Conservation (phyloP, 2,113 vertebrate genomes). For the Callospermophilus lateralis region DNA sequence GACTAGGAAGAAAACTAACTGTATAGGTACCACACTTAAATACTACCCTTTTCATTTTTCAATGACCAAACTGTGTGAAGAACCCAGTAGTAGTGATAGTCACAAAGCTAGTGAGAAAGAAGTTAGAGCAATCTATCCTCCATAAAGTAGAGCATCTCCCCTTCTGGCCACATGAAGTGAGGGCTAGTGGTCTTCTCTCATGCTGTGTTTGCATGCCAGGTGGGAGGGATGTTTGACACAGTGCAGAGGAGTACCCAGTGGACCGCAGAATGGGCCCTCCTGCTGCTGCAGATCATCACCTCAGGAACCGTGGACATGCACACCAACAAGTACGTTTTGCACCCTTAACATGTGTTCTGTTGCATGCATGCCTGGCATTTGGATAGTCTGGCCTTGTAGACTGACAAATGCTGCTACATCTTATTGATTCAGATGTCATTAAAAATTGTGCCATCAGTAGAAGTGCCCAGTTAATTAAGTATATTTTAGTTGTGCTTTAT, state of each 20-base stretch:
- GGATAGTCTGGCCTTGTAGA: not conserved
- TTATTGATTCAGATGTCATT: not conserved
- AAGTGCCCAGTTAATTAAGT: not conserved
- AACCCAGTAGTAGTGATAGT: not conserved
- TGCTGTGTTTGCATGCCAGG: conserved; percentile 72
- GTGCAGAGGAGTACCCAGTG: conserved; percentile 88
- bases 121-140: not conserved
- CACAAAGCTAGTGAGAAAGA: not conserved
- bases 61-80: not conserved
- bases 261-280: conserved; percentile 89
- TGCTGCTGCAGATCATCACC: conserved; percentile 89
- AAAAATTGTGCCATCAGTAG: not conserved
- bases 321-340: conserved; percentile 82
- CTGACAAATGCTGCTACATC: not conserved
- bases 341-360: rapidly evolving
- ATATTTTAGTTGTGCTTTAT: not conserved
- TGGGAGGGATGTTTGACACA: conserved; percentile 89
- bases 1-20: not conserved
- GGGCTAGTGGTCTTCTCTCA: not conserved
- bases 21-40: not conserved
- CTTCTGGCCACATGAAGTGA: not conserved
- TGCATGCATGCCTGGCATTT: rapidly evolving
- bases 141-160: not conserved
- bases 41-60: not conserved
- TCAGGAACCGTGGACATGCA: conserved; percentile 89